Evolutionary conservation across 2,113 vertebrate species (phyloP), one percentile per base, ranked within the genome.

Genomic region (Elachura formosa): DNA sequence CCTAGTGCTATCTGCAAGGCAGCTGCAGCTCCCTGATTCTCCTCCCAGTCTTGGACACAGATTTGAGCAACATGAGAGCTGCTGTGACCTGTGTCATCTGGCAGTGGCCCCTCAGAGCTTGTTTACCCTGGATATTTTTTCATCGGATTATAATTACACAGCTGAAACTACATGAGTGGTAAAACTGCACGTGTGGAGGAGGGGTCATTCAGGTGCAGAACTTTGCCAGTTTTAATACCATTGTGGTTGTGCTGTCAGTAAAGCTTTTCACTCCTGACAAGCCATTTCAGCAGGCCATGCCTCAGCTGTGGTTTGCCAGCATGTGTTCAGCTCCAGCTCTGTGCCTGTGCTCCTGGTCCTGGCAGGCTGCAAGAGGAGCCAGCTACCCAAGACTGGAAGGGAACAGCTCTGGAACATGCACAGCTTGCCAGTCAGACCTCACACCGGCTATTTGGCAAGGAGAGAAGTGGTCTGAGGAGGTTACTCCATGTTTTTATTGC

Each of bases 31-130:
- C 56, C n/a, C 52, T 34, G 63, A 77, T 59, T 52, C 63, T 83
- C 43, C 77, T 55, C 55, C 45, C 36, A 67, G 75, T 12, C 72
- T 55, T 90, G 67, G 68, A 76, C 68, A 67, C 2, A 18, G 71
- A 83, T 93, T 66, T 54, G 77, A 94, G 84, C 62, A 72, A 93
- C 20, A 13, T 52, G 83, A 94, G 88, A 95, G 72, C 87, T 91
- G 58, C 74, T 94, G 63, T 88, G 79, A 85, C 87, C 81, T 41
- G 51, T 91, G 87, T 69, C 71, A 67, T n/a, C 84, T 88, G 89
- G 84, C 84, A 83, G 80, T 48, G 91, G 51, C 74, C 77, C 81
- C 62, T 78, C 62, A 24, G 74, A 68, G 26, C 78, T 94, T 89
- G 84, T 91, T 96, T 94, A 89, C 74, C 41, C 49, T 36, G 77